These are phyloP conservation scores for Gila robusta DNA, from an alignment of 2,797 vertebrate genomes.

Conservation along the genomic window DNA sequence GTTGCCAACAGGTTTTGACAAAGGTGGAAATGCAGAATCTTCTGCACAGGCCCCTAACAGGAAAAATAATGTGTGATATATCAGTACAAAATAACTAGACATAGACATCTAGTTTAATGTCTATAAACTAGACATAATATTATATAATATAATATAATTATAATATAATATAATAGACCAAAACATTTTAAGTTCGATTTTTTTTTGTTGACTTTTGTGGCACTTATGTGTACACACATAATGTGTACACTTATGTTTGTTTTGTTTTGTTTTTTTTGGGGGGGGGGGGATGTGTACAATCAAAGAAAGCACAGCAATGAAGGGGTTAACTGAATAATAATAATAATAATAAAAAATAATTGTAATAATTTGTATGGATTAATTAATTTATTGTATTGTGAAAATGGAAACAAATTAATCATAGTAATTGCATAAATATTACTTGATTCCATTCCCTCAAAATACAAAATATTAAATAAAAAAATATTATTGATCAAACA, in stretches of 20 bases:
- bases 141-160: no score
- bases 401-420: neutral
- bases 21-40: neutral
- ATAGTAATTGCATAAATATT: neutral
- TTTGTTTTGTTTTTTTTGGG: no score
- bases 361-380: neutral
- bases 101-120: neutral
- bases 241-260: no score
- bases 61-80: neutral
- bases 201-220: no score
- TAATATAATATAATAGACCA: no score
- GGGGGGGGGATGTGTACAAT: no score
- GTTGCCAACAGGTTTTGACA: constrained; percentile 28
- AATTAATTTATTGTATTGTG: neutral
- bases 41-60: neutral
- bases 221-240: no score
- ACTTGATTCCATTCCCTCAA: neutral
- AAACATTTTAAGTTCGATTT: no score
- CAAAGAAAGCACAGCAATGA: neutral
- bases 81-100: neutral
- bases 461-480: neutral
- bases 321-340: neutral
- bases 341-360: neutral
- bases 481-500: neutral
- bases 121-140: no score